These are phyloP conservation scores for Mormyrus iriodes DNA, from an alignment of 2,113 vertebrate species.

Conservation along the genomic window DNA sequence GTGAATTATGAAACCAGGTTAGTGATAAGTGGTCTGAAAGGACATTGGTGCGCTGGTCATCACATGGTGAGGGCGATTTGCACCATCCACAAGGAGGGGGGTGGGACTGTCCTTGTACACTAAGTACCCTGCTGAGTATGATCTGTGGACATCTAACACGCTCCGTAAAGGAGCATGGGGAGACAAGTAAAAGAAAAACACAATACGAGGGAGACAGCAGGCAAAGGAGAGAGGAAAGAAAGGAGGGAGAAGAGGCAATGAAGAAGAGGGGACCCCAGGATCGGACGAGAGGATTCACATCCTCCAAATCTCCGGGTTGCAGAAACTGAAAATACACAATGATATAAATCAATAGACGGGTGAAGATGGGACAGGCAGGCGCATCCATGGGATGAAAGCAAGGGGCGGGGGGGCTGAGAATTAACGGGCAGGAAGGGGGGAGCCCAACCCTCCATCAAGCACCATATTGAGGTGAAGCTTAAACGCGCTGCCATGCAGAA, in stretches of 20 bases:
- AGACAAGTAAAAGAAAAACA: not conserved
- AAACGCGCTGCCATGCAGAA: not conserved
- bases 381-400: not conserved
- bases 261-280: not conserved
- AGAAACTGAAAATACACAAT: constrained; percentile 42
- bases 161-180: not conserved
- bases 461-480: not conserved
- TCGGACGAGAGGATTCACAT: not conserved
- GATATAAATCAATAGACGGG: constrained; percentile 35
- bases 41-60: not conserved
- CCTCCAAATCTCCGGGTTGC: constrained; percentile 39
- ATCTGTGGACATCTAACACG: constrained; percentile 35
- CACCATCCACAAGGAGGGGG: no score
- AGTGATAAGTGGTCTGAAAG: not conserved
- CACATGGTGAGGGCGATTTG: not conserved
- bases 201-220: not conserved
- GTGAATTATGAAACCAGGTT: not conserved
- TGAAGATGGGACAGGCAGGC: not conserved
- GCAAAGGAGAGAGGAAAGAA: not conserved
- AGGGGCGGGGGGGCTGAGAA: not conserved
- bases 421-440: not conserved
- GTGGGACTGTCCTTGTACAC: not conserved
- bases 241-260: not conserved
- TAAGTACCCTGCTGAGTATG: constrained; percentile 14
- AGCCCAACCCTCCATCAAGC: not conserved